Percentiles rank a stretch among this genome's conserved stretches.
These are phyloP conservation scores for Liasis olivaceus DNA, from an alignment of 2,797 vertebrate genomes.

Conservation along the genomic window DNA sequence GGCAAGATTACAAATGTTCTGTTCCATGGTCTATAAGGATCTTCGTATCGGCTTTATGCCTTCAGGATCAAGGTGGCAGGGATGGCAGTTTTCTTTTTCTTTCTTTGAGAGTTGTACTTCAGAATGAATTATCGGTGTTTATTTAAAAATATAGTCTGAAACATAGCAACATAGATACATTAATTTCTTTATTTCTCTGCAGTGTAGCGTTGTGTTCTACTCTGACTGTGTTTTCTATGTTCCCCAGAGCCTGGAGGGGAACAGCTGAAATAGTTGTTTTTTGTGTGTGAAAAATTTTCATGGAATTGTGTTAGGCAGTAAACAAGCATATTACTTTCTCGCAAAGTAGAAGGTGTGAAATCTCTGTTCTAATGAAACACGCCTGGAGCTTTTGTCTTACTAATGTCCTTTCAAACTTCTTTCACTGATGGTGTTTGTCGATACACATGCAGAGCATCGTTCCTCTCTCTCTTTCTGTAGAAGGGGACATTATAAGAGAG, in stretches of 20 bases:
- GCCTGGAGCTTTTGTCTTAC: conserved; percentile 6
- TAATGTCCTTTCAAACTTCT: conserved; percentile 38
- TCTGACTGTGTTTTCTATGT: background rate
- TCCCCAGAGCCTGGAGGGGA: background rate
- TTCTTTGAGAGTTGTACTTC: background rate
- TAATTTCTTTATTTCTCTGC: background rate
- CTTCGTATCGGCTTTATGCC: background rate
- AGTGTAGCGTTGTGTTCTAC: background rate
- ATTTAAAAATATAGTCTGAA: background rate
- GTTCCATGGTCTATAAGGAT: background rate
- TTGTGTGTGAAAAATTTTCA: conserved; percentile 11
- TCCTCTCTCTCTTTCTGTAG: background rate
- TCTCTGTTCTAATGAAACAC: conserved; percentile 38
- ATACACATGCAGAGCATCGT: conserved; percentile 2
- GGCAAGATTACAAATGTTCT: background rate
- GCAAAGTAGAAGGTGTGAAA: conserved; percentile 29
- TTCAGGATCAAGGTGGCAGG: too few species aligned
- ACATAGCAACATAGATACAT: background rate
- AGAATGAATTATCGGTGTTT: background rate
- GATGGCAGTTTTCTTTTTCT: background rate
- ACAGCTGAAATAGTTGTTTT: conserved; percentile 9
- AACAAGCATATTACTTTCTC: conserved; percentile 33
- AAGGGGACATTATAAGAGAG: conserved; percentile 30
- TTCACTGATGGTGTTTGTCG: conserved; percentile 31
- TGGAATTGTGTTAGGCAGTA: conserved; percentile 32